phyloP scores from a whole-genome alignment of 2,113 vertebrate genomes.

The Gadus macrocephalus region DNA sequence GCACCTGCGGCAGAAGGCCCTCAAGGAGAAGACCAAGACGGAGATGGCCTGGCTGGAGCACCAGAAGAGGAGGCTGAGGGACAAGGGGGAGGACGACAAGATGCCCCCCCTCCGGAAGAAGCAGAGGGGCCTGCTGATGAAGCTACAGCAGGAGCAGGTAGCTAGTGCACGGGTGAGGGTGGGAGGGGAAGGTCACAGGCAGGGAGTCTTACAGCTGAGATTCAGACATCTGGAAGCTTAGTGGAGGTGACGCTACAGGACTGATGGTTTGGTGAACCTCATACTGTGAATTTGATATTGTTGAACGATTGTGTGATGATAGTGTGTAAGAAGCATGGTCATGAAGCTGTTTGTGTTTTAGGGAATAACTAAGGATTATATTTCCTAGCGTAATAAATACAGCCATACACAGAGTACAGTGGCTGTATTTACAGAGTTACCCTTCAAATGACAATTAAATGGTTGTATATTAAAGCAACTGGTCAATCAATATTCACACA shows the following conservation, averaged over 20 bases:
- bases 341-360: no score
- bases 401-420: no score
- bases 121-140: constrained; percentile 88
- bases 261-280: background rate
- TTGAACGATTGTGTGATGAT: no score
- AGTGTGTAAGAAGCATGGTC: no score
- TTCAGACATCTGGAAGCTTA: background rate
- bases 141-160: constrained; percentile 95
- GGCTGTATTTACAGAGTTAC: no score
- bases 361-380: no score
- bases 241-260: background rate
- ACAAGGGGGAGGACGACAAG: constrained; percentile 98
- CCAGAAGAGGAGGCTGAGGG: constrained; percentile 90
- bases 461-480: no score
- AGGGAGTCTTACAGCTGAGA: no score
- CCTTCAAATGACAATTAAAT: no score
- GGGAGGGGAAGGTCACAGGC: no score
- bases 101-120: constrained; percentile 96
- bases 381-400: no score
- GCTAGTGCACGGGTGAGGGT: background rate
- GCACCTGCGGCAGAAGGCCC: constrained; percentile 89
- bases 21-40: constrained; percentile 91
- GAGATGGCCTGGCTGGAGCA: constrained; percentile 96
- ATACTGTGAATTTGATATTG: background rate
- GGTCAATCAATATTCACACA: no score